These are phyloP conservation scores for Cheilinus undulatus DNA, from an alignment of 2,113 vertebrate species.

Conservation along the genomic window DNA sequence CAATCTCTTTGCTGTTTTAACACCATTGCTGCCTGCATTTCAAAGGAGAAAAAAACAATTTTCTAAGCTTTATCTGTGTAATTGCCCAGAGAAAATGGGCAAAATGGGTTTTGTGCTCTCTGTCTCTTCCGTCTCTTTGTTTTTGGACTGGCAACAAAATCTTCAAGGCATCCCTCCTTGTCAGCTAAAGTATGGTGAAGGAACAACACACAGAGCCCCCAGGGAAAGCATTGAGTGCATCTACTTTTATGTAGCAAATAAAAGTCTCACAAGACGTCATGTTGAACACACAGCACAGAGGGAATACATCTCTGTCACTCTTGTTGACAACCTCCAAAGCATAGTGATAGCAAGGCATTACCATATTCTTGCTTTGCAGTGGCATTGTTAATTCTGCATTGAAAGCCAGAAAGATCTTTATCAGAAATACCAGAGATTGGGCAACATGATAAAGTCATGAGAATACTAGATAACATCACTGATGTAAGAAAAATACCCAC, in stretches of 20 bases:
- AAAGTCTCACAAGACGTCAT: slow-evolving; percentile 30
- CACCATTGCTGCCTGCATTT: slow-evolving; percentile 58
- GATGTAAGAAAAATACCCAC: neutral
- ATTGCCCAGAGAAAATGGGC: slow-evolving; percentile 67
- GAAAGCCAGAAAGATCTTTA: neutral
- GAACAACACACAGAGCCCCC: slow-evolving; percentile 36
- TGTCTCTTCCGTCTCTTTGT: slow-evolving; percentile 59
- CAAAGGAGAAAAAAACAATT: slow-evolving; percentile 53
- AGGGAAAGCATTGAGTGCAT: slow-evolving; percentile 38
- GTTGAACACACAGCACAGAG: slow-evolving; percentile 23
- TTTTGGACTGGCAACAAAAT: slow-evolving; percentile 64
- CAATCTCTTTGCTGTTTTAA: slow-evolving; percentile 56
- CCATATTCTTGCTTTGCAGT: neutral
- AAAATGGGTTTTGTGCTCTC: slow-evolving; percentile 64
- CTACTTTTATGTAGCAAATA: slow-evolving; percentile 28
- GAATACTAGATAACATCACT: neutral
- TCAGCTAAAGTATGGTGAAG: slow-evolving; percentile 50
- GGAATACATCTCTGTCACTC: neutral
- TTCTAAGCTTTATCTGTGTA: slow-evolving; percentile 67
- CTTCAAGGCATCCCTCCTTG: slow-evolving; percentile 62
- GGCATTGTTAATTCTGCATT: neutral
- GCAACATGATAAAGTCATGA: neutral
- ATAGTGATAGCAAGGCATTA: neutral
- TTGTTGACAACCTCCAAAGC: slow-evolving; percentile 20
- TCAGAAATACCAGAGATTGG: neutral